phyloP scores from a whole-genome alignment of 2,888 invertebrate genomes.

The Matsumyia berberina region DNA sequence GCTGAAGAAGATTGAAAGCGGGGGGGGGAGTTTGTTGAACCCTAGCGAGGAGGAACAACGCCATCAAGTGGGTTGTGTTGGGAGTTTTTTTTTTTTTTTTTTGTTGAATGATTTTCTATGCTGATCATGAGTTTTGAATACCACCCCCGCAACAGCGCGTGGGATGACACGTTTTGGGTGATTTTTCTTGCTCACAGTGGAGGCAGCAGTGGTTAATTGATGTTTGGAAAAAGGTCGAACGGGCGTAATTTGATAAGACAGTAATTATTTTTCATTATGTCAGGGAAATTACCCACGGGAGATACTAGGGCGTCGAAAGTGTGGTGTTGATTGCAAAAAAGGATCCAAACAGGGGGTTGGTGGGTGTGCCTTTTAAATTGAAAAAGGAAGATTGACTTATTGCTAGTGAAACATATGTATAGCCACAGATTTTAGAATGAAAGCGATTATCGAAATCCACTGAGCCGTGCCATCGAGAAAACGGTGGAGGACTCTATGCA shows the following conservation, averaged over 20 bases:
- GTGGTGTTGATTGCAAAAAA: too few relatives aligned
- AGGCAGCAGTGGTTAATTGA: constrained; percentile 63
- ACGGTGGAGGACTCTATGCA: too few relatives aligned
- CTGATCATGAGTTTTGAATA: constrained; percentile 8
- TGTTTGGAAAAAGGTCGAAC: constrained; percentile 64
- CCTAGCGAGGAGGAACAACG: constrained; percentile 11
- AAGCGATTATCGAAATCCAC: too few relatives aligned
- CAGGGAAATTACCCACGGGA: constrained; percentile 2
- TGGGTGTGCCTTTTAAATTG: too few relatives aligned
- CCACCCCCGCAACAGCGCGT: background rate
- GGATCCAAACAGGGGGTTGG: too few relatives aligned
- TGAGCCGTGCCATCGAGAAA: too few relatives aligned
- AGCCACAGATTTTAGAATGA: too few relatives aligned
- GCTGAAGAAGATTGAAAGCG: constrained; percentile 5
- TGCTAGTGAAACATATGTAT: too few relatives aligned
- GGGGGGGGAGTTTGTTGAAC: constrained; percentile 39
- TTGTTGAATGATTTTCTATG: constrained; percentile 3
- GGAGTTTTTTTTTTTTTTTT: too few relatives aligned
- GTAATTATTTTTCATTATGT: constrained; percentile 60
- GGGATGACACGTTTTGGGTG: constrained; percentile 28
- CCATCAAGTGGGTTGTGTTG: constrained; percentile 16
- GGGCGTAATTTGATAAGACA: constrained; percentile 68
- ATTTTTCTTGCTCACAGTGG: constrained; percentile 3
- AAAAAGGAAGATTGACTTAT: too few relatives aligned
- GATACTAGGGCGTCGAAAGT: background rate